Percentiles rank a stretch among this genome's conserved stretches.
These are phyloP conservation scores for Clivina fossor DNA, from an alignment of 2,888 invertebrate genomes.

Conservation along the genomic window DNA sequence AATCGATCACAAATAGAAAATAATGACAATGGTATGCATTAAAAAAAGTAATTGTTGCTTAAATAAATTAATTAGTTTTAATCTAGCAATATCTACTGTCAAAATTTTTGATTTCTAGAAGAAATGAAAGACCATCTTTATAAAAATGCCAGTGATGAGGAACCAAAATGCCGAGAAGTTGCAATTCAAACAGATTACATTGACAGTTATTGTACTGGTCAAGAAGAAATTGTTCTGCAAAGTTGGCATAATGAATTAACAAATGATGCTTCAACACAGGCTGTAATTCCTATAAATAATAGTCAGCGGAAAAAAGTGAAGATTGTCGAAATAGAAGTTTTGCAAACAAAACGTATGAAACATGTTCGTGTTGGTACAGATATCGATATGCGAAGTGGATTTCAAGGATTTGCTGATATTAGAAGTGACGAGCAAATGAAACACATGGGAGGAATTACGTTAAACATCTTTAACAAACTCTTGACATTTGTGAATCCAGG, in stretches of 20 bases:
- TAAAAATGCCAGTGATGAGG: too few relatives aligned
- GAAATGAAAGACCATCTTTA: too few relatives aligned
- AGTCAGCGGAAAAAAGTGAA: neutral
- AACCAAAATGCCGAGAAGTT: too few relatives aligned
- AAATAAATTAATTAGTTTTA: too few relatives aligned
- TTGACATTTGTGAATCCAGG: constrained; percentile 4
- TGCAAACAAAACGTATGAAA: neutral
- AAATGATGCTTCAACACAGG: constrained; percentile 29
- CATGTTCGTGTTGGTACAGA: constrained; percentile 15
- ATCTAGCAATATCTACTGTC: too few relatives aligned
- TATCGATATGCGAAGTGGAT: constrained; percentile 18
- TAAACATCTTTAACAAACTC: constrained; percentile 16
- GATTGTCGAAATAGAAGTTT: constrained; percentile 12
- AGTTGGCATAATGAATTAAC: neutral
- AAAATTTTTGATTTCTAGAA: too few relatives aligned
- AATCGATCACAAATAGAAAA: too few relatives aligned
- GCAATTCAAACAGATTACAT: neutral
- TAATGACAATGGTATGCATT: too few relatives aligned
- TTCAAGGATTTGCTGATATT: constrained; percentile 31
- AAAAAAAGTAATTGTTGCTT: too few relatives aligned
- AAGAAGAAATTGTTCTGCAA: constrained; percentile 1
- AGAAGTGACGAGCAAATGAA: constrained; percentile 19
- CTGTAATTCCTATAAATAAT: constrained; percentile 15
- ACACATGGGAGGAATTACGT: constrained; percentile 17
- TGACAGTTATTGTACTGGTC: neutral